Evolutionary conservation across 1,140 invertebrate genomes (phyloP).

Genomic region (Carcinoscorpius rotundicauda): DNA sequence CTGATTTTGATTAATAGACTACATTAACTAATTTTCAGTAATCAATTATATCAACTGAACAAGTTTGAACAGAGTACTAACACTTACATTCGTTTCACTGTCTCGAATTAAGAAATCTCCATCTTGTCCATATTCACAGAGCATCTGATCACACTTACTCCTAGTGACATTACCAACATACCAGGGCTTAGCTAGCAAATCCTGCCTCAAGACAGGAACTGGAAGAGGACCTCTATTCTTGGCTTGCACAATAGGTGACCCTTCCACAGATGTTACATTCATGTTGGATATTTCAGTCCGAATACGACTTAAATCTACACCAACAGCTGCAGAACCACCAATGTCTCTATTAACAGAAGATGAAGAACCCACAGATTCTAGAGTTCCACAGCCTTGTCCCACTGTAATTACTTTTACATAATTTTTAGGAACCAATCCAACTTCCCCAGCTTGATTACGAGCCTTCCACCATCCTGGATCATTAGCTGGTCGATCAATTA

Average conservation of each 20-base stretch:
- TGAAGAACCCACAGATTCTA: slow-evolving; percentile 16
- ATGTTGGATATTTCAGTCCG: too few species aligned
- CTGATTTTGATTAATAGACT: too few species aligned
- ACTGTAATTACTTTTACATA: slow-evolving; percentile 61
- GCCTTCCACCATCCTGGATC: slow-evolving; percentile 99
- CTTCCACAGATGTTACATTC: not conserved
- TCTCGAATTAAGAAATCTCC: slow-evolving; percentile 98
- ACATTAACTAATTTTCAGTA: too few species aligned
- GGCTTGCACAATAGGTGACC: slow-evolving; percentile 14
- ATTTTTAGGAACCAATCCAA: slow-evolving; percentile 90
- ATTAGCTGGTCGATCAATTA: slow-evolving; percentile 82
- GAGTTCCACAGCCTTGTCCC: slow-evolving; percentile 5
- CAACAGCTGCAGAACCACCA: too few species aligned
- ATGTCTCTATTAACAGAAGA: slow-evolving; percentile 5
- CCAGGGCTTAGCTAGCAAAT: slow-evolving; percentile 72
- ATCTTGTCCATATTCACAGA: slow-evolving; percentile 87
- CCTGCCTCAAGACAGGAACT: slow-evolving; percentile 18
- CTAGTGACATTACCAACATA: slow-evolving; percentile 93
- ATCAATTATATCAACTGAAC: too few species aligned
- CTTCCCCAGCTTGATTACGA: slow-evolving; percentile 72
- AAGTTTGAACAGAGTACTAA: too few species aligned
- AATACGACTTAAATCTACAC: too few species aligned
- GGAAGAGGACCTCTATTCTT: slow-evolving; percentile 9
- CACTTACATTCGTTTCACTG: slow-evolving; percentile 94
- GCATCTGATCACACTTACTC: slow-evolving; percentile 83